Percentiles rank a stretch among this genome's conserved stretches.
phyloP scores from a whole-genome alignment of 2,797 vertebrate species.

The Bovichtus diacanthus region DNA sequence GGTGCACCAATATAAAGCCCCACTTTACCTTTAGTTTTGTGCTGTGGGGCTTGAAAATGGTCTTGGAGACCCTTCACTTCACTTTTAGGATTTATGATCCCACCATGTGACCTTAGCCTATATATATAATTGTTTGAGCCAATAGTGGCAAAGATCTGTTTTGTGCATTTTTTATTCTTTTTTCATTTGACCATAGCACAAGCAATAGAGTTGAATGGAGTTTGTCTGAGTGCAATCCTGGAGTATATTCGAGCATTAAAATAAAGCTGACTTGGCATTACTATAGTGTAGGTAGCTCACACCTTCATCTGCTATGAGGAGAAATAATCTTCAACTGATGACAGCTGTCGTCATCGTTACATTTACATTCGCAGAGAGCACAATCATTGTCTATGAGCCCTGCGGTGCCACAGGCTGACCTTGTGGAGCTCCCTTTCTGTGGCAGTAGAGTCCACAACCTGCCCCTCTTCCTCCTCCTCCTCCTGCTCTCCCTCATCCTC shows the following conservation, averaged over 20 bases:
- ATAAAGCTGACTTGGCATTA: constrained; percentile 64
- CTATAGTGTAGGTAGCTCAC: constrained; percentile 44
- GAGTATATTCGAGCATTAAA: constrained; percentile 41
- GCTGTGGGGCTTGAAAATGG: constrained; percentile 60
- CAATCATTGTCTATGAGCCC: constrained; percentile 87
- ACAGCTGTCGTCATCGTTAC: constrained; percentile 38
- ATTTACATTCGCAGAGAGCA: constrained; percentile 28
- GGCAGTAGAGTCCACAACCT: constrained; percentile 38
- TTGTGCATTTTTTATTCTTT: constrained; percentile 25
- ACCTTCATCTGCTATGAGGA: constrained; percentile 44
- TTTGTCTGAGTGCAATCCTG: constrained; percentile 27
- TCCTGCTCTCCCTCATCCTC: constrained; percentile 61
- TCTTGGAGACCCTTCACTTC: constrained; percentile 69
- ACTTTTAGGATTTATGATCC: constrained; percentile 43
- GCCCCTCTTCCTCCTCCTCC: constrained; percentile 62
- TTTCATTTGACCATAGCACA: constrained; percentile 13
- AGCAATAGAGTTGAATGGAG: constrained; percentile 20
- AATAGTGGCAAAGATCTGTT: constrained; percentile 18
- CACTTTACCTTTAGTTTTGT: constrained; percentile 54
- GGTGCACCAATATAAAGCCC: constrained; percentile 59
- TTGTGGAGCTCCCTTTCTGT: constrained; percentile 87
- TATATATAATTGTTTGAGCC: constrained; percentile 24
- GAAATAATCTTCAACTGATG: constrained; percentile 40
- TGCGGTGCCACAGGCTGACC: constrained; percentile 86
- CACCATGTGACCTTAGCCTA: constrained; percentile 42